Base-by-base conservation (phyloP, 2,113 vertebrate genomes). In the Ellobius talpinus region DNA sequence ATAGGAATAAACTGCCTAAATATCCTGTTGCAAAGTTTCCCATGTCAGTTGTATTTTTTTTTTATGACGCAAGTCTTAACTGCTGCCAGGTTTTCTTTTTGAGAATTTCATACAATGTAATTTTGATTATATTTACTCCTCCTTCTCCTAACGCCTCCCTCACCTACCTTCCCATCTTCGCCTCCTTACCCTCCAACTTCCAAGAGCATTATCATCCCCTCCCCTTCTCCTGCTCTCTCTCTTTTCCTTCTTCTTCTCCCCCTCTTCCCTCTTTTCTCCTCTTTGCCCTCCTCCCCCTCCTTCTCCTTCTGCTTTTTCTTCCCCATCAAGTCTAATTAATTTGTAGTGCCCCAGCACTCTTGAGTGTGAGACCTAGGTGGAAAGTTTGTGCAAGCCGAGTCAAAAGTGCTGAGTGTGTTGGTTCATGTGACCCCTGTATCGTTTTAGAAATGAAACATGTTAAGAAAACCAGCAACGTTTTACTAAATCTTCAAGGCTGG, bases 371-470 rank as follows among this genome's bases (percentile, higher is more conserved):
- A 39, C 9, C 31, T 66, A 7, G 68, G 33, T 77, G 17, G 58
- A 88, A 91, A 79, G 33, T 12, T 42, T 70, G 23, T 2, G 86
- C 9, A 61, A 74, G 82, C 58, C 82, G 50, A 96, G 78, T 21
- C 26, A 89, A 31, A 87, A 77, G 39, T 73, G 13, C 93, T 39
- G 89, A 76, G 36, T 85, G 26, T 85, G 26, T 65, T 45, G 82
- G 3, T 7, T 65, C 50, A 36, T 77, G 58, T 78, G 81, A 82
- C 45, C 45, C 39, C 63, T 24, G 26, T 24, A 7, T 50, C 68
- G 29, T 72, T 90, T 90, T 72, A 65, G 47, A 94, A 65, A 88
- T 8, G 65, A 55, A 45, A 89, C 11, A 81, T 96, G 95, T 78
- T 78, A 58, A 82, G 6, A 82, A 66, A 42, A 91, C 9, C 65